A percentile compares a stretch with the other conserved stretches of the same genome.
These are phyloP conservation scores for Syrista parreyssii DNA, from an alignment of 2,888 invertebrate genomes.

Conservation along the genomic window DNA sequence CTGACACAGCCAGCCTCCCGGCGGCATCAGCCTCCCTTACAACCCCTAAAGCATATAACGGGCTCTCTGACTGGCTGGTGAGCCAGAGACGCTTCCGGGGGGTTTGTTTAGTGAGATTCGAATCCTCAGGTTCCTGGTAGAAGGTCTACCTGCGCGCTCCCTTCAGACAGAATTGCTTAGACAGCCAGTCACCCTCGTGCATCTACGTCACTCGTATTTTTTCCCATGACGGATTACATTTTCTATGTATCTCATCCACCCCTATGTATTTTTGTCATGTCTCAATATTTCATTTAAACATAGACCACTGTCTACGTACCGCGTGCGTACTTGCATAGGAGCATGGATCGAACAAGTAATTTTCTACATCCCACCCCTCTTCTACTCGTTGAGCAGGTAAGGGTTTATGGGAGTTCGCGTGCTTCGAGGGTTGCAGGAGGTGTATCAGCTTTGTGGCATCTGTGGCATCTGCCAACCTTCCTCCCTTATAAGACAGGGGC, in stretches of 20 bases:
- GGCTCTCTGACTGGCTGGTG: background rate
- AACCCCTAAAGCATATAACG: background rate
- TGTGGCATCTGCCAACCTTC: constrained; percentile 13
- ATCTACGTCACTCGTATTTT: background rate
- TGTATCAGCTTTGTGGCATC: constrained; percentile 7
- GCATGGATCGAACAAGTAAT: no score
- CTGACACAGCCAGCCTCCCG: background rate
- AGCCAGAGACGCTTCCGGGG: background rate
- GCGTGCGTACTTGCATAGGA: no score
- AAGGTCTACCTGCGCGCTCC: background rate
- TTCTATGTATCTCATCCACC: background rate
- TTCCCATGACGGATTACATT: background rate
- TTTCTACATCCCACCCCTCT: no score
- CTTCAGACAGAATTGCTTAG: background rate
- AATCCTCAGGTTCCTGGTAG: background rate
- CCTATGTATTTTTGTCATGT: no score
- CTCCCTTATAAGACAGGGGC: background rate
- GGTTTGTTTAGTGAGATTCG: constrained; percentile 2
- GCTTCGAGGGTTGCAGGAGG: background rate
- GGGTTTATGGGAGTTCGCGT: constrained; percentile 3
- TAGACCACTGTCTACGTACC: no score
- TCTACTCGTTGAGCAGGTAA: no score
- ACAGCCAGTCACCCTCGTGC: background rate
- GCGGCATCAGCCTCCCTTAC: background rate
- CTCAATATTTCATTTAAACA: no score